Evolutionary conservation across 2,113 vertebrate species (phyloP), one percentile per base, ranked within the genome.

Genomic region (Dasypus novemcinctus): DNA sequence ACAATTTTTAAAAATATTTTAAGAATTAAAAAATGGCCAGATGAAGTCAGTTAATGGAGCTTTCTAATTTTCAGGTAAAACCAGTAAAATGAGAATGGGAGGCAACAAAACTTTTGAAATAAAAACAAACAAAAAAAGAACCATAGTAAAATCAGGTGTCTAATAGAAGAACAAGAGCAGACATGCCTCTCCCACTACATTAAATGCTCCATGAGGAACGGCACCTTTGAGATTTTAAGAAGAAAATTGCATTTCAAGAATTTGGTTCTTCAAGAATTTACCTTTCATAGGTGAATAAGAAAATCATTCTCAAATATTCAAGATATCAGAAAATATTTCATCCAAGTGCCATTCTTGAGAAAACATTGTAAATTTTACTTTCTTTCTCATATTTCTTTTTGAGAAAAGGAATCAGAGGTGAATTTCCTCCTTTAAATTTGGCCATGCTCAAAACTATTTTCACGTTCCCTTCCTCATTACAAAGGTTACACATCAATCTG

Each of bases 161-260:
- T 57, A 33, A 12, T 61, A n/a, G 80, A 36, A 15, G 11, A 52
- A 68, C 4, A 57, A 31, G 49, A 31, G 25, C 20, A 52, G 11
- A 1, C 5, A 11, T 18, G 20, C 27, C 31, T 80, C 43, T 81
- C 41, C 43, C 0, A 0, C 1, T 21, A 13, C 27, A 0, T 18
- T 9, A 14, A 36, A 71, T 1, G 1, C 72, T 64, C 5, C n/a
- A 8, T 13, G 71, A 52, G 33, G 2, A 82, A 29, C 7, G 43
- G 21, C 36, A 1, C 1, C 10, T 27, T 9, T 85, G 80, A 66
- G 38, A 21, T 81, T 41, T 33, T 27, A 43, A 29, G n/a, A 23
- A 13, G 36, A 57, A 75, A 79, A 36, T 17, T 36, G 29, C 64
- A 43, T 36, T 59, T 31, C 52, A 64, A 46, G 18, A 18, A 43